Conservation (phyloP, 2,888 invertebrate species). For the Lasioglossum vierecki region DNA sequence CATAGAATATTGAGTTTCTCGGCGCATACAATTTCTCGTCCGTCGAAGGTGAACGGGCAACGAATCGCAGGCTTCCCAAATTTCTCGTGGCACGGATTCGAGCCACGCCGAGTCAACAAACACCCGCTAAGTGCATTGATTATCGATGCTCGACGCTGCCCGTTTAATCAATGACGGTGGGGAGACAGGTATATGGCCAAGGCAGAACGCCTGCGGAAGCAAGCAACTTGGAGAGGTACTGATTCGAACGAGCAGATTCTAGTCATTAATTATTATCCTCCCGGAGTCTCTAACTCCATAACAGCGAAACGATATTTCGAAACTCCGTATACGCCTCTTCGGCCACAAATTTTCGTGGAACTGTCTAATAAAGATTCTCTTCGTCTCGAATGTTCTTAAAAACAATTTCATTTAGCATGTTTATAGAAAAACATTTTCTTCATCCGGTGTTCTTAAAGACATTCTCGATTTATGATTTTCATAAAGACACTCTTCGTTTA, state of each 20-base stretch:
- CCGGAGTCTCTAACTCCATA: background rate
- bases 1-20: background rate
- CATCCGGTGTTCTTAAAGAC: no score
- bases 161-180: constrained; percentile 13
- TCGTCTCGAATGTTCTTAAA: no score
- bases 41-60: background rate
- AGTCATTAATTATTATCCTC: constrained; percentile 1
- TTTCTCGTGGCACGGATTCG: constrained; percentile 26
- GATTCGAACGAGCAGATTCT: background rate
- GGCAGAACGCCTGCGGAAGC: background rate
- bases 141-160: constrained; percentile 25
- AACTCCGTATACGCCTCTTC: background rate
- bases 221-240: background rate
- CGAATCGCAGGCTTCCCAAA: constrained; percentile 27
- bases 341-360: background rate
- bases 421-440: no score
- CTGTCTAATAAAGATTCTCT: background rate
- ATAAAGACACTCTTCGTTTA: no score
- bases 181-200: background rate
- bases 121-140: constrained; percentile 33
- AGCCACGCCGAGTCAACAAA: constrained; percentile 12
- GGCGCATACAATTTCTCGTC: background rate
- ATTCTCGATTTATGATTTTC: no score
- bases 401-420: no score
- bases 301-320: background rate